Conservation (phyloP, 2,888 invertebrate genomes). For the Dendrolimus houi region DNA sequence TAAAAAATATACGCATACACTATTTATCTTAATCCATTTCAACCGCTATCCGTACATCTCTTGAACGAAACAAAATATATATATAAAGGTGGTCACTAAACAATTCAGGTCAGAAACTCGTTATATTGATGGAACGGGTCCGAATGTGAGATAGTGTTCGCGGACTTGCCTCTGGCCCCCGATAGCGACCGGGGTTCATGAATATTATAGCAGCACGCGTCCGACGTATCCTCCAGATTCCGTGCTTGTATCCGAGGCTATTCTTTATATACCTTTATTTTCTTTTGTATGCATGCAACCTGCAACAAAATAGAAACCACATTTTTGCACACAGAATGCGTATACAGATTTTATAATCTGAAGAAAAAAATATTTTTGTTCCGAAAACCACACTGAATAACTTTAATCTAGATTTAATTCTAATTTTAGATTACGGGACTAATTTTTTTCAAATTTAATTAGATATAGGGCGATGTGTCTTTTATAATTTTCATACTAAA, state of each 20-base stretch:
- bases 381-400: not conserved
- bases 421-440: too few species aligned
- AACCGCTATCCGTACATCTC: not conserved
- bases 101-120: conserved; percentile 54
- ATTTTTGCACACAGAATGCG: conserved; percentile 23
- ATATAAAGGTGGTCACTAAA: conserved; percentile 43
- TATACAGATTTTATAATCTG: not conserved
- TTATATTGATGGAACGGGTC: conserved; percentile 55
- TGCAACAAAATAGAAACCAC: conserved; percentile 9
- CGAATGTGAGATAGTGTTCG: conserved; percentile 48
- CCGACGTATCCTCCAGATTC: conserved; percentile 48
- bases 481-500: too few species aligned
- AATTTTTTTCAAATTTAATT: too few species aligned
- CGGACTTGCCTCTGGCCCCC: conserved; percentile 19
- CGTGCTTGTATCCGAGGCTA: conserved; percentile 35
- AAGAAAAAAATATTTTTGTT: not conserved
- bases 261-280: conserved; percentile 35
- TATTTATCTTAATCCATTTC: not conserved
- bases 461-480: too few species aligned
- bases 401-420: too few species aligned
- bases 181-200: conserved; percentile 42
- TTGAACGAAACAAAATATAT: conserved; percentile 2
- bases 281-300: conserved; percentile 32
- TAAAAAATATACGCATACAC: too few species aligned
- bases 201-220: conserved; percentile 54